phyloP scores from a whole-genome alignment of 92 coral and sea anemone species.

The Palythoa caribaeorum region DNA sequence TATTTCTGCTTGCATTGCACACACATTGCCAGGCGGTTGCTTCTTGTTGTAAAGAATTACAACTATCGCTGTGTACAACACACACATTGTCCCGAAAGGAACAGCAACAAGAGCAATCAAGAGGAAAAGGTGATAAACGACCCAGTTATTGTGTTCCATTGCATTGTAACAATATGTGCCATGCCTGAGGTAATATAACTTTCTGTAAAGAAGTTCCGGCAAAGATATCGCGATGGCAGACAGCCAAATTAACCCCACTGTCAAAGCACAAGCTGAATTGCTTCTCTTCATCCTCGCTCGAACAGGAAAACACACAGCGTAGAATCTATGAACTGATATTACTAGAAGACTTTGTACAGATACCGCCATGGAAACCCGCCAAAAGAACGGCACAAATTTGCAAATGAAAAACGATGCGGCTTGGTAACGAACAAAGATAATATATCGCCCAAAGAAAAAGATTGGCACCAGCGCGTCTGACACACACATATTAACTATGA shows the following conservation, averaged over 20 bases:
- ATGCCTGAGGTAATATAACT: background rate
- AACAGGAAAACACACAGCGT: conserved; percentile 22
- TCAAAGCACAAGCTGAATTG: background rate
- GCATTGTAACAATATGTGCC: conserved; percentile 16
- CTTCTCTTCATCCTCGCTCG: conserved; percentile 8
- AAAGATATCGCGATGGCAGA: conserved; percentile 5
- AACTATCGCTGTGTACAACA: conserved; percentile 25
- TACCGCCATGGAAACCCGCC: conserved; percentile 35
- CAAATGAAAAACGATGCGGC: conserved; percentile 25
- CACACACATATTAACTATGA: conserved; percentile 41
- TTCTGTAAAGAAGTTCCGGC: conserved; percentile 30
- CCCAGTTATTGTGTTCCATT: conserved; percentile 16
- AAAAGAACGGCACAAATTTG: conserved; percentile 32
- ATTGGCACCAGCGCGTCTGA: conserved; percentile 22
- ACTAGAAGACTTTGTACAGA: conserved; percentile 27
- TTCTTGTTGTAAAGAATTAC: background rate
- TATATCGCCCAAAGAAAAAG: conserved; percentile 21
- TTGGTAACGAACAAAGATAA: conserved; percentile 10
- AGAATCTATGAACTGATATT: conserved; percentile 36
- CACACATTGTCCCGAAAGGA: conserved; percentile 27
- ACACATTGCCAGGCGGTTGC: conserved; percentile 6
- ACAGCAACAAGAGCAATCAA: conserved; percentile 16
- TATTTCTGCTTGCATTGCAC: background rate
- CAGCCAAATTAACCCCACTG: conserved; percentile 32
- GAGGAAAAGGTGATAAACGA: conserved; percentile 16